phyloP scores from a whole-genome alignment of 2,113 vertebrate species.

The Nerophis lumbriciformis region DNA sequence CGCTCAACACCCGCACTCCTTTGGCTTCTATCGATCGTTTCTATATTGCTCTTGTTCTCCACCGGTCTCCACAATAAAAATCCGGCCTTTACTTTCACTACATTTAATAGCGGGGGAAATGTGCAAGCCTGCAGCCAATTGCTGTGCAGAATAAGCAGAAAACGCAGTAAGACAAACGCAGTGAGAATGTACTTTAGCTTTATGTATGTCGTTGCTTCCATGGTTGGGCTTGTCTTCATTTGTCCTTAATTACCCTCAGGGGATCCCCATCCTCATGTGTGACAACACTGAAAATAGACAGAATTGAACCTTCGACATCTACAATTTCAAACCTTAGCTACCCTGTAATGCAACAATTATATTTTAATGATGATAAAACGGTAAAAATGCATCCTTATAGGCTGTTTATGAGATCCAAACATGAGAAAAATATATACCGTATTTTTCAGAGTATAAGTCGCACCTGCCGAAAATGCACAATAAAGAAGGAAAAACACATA shows the following conservation, averaged over 20 bases:
- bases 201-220: not conserved
- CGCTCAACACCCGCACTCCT: slow-evolving; percentile 29
- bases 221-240: not conserved
- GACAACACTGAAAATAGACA: too few species aligned
- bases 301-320: too few species aligned
- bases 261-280: too few species aligned
- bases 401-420: too few species aligned
- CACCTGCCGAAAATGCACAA: too few species aligned
- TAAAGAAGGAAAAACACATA: too few species aligned
- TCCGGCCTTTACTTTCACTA: slow-evolving; percentile 30
- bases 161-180: slow-evolving; percentile 12
- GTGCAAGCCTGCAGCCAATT: slow-evolving; percentile 38
- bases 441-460: too few species aligned
- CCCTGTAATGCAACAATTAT: too few species aligned
- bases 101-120: slow-evolving; percentile 43
- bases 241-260: not conserved
- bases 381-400: too few species aligned
- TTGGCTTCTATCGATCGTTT: slow-evolving; percentile 57
- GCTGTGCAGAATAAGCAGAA: slow-evolving; percentile 20
- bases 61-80: slow-evolving; percentile 41
- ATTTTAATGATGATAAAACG: too few species aligned
- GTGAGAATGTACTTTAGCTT: slow-evolving; percentile 5
- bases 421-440: too few species aligned
- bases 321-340: too few species aligned
- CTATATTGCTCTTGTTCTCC: slow-evolving; percentile 27